Base-by-base conservation (phyloP, 2,888 invertebrate genomes). In the Xestia sexstrigata region DNA sequence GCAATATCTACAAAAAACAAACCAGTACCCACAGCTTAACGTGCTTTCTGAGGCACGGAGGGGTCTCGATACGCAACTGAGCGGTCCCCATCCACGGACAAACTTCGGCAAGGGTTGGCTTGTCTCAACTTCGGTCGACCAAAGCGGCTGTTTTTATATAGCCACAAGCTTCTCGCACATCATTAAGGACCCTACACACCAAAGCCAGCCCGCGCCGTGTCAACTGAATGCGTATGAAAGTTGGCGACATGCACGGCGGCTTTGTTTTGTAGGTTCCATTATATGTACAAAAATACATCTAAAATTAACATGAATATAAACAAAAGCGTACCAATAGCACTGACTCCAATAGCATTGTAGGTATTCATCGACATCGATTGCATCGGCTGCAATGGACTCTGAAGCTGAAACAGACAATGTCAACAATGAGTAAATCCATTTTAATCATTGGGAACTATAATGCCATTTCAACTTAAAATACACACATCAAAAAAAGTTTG, bases 351-450 rank as follows among this genome's bases (percentile, higher is more conserved):
- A n/a, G 95, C 89, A 76, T 95, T 96, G 89, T 96, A 96, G 45
- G 93, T 90, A 78, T 96, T 96, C 94, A 96, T 95, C 3, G 94
- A 89, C 93, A 96, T 95, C 2, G 95, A 91, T 89, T 95, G 96
- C 94, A 96, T 96, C 5, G 96, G 94, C 86, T 96, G 96, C 81
- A 96, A 79, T 0, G 94, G 89, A 78, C 91, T 94, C 86, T 96
- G 96, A 13, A 96, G 91, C 95, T 96, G 93, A 87, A 94, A 95
- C 26, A 66, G 20, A 81, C 9, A 60, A 77, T 15, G 17, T 60
- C 13, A 76, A 45, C 45, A 58, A 9, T 23, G 17, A 55, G 39
- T 70, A 42, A 23, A 70, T 69, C 35, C 9, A 58, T 20, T 58
- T 39, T 26, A 39, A 39, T n/a, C 1, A n/a, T 52, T n/a, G n/a